Evolutionary conservation across 2,113 vertebrate species (phyloP).

Genomic region (Pionites leucogaster): DNA sequence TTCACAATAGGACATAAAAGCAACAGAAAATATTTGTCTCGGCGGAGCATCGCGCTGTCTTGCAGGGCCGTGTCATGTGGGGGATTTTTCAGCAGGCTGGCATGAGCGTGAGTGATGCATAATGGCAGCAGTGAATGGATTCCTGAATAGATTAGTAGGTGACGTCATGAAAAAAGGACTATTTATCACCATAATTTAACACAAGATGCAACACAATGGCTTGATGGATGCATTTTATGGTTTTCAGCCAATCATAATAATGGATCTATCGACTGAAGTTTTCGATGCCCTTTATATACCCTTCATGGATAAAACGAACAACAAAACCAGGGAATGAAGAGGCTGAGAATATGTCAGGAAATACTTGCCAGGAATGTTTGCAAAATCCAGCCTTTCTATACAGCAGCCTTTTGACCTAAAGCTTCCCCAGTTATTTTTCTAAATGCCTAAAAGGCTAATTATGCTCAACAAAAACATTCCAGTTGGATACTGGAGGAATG

Average conservation of each 20-base stretch:
- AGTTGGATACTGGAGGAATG: neutral
- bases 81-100: constrained; percentile 61
- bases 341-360: constrained; percentile 53
- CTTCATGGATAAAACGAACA: constrained; percentile 67
- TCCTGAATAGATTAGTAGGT: constrained; percentile 80
- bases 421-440: neutral
- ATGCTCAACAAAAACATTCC: neutral
- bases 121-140: constrained; percentile 72
- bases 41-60: constrained; percentile 33
- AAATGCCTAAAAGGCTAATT: neutral
- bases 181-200: constrained; percentile 82
- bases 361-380: constrained; percentile 6
- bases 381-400: neutral
- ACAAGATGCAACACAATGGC: constrained; percentile 74
- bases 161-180: constrained; percentile 75
- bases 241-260: constrained; percentile 84
- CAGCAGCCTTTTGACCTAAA: neutral
- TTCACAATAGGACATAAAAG: constrained; percentile 73
- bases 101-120: constrained; percentile 71
- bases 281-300: constrained; percentile 77
- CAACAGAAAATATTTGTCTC: constrained; percentile 70
- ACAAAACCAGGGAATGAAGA: constrained; percentile 14
- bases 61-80: constrained; percentile 43
- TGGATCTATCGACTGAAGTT: constrained; percentile 81
- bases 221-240: constrained; percentile 83